phyloP scores from a whole-genome alignment of 2,888 invertebrate species.

The Pterostichus madidus region DNA sequence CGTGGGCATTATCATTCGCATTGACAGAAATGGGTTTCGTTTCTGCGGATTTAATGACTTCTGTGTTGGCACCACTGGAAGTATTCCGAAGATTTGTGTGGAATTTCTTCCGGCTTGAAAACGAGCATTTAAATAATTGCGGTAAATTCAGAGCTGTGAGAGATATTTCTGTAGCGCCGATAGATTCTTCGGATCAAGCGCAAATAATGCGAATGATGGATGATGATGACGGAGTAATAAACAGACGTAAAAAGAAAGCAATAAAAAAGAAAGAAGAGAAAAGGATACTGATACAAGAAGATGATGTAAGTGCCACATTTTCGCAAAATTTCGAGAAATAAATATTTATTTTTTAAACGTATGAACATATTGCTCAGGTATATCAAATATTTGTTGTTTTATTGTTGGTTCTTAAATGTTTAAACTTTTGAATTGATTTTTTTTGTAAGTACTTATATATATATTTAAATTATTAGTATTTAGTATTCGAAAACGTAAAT shows the following conservation, averaged over 20 bases:
- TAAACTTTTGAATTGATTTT: conserved; percentile 13
- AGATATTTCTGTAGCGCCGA: conserved; percentile 89
- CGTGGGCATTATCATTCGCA: conserved; percentile 87
- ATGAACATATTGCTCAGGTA: conserved; percentile 54
- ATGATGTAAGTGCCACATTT: conserved; percentile 71
- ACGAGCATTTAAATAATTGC: conserved; percentile 94
- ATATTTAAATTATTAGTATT: background rate
- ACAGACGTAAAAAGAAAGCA: conserved; percentile 76
- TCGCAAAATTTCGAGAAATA: conserved; percentile 61
- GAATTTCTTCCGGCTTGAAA: conserved; percentile 94
- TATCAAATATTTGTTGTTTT: conserved; percentile 24
- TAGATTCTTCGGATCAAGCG: conserved; percentile 87
- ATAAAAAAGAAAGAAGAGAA: conserved; percentile 77
- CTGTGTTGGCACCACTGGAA: conserved; percentile 84
- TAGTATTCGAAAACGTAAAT: background rate
- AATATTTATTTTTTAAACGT: conserved; percentile 22
- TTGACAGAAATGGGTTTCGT: conserved; percentile 83
- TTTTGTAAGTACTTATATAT: conserved; percentile 2
- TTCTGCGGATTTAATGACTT: conserved; percentile 83
- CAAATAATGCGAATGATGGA: conserved; percentile 88
- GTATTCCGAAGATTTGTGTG: conserved; percentile 88
- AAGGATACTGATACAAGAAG: conserved; percentile 76
- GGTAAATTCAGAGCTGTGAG: conserved; percentile 93
- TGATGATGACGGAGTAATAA: conserved; percentile 84
- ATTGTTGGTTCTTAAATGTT: conserved; percentile 31